Percentiles rank a stretch among this genome's conserved stretches.
Evolutionary conservation across 2,113 vertebrate species (phyloP).

Genomic region (Lagopus leucura): DNA sequence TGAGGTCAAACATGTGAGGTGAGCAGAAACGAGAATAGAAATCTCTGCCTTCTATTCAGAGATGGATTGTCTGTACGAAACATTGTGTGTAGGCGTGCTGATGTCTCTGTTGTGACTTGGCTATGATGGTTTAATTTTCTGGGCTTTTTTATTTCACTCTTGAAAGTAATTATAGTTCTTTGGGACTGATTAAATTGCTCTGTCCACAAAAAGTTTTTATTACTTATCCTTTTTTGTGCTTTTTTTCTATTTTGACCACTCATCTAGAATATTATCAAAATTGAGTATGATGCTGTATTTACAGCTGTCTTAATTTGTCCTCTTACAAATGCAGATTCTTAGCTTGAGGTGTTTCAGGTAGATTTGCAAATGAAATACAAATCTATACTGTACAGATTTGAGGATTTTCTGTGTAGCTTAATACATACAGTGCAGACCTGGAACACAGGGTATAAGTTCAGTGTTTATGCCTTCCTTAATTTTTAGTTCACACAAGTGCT

Average conservation of each 20-base stretch:
- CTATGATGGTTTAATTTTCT: not conserved
- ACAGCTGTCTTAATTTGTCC: not conserved
- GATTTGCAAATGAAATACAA: not conserved
- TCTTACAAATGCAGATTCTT: not conserved
- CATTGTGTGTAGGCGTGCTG: not conserved
- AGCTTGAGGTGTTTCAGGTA: not conserved
- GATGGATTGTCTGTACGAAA: not conserved
- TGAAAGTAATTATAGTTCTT: not conserved
- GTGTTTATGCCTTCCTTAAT: not conserved
- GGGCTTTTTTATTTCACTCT: not conserved
- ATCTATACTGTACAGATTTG: not conserved
- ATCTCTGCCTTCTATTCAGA: not conserved
- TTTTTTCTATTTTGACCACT: not conserved
- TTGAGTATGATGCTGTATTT: not conserved
- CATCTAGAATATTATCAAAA: not conserved
- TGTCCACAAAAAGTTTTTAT: not conserved
- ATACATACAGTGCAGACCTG: not conserved
- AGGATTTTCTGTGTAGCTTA: not conserved
- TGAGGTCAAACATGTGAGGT: not conserved
- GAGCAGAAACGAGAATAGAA: not conserved
- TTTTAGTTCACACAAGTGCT: not conserved
- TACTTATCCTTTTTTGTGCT: not conserved
- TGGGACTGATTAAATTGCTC: not conserved
- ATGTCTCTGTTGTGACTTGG: not conserved
- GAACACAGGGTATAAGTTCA: not conserved